Conservation (phyloP, 1,140 invertebrate genomes). For the Caligus rogercresseyi region DNA sequence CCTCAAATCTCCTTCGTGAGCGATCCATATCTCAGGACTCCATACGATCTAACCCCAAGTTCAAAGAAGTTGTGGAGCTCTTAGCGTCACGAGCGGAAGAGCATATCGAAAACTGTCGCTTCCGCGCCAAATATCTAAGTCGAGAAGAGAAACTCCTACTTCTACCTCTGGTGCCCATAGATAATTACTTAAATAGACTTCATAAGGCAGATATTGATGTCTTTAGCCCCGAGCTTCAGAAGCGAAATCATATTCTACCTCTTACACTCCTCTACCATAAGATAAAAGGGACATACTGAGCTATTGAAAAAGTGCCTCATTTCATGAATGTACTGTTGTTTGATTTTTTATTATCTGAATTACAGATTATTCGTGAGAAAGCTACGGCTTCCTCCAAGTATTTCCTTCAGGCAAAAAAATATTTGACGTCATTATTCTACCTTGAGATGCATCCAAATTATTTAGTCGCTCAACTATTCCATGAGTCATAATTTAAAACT, state of each 20-base stretch:
- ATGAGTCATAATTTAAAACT: too few species aligned
- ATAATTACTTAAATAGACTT: not conserved
- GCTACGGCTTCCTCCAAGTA: too few species aligned
- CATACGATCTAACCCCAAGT: not conserved
- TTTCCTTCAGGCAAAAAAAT: too few species aligned
- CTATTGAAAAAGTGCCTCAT: too few species aligned
- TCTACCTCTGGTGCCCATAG: not conserved
- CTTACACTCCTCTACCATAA: not conserved
- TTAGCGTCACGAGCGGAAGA: not conserved
- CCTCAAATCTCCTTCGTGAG: not conserved
- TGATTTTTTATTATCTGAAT: too few species aligned
- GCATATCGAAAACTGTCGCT: not conserved
- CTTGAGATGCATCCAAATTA: too few species aligned
- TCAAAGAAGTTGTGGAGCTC: not conserved
- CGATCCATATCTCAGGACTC: not conserved
- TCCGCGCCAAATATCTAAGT: not conserved
- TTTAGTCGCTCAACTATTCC: too few species aligned
- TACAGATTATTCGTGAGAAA: too few species aligned
- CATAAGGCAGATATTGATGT: slow-evolving; percentile 4
- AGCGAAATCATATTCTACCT: not conserved
- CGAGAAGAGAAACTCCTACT: not conserved
- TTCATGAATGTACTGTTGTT: not conserved
- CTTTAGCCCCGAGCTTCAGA: not conserved
- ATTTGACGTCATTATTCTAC: too few species aligned
- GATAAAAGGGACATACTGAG: slow-evolving; percentile 1